Evolutionary conservation across 2,888 invertebrate species (phyloP).

Genomic region (Ochropacha duplaris): DNA sequence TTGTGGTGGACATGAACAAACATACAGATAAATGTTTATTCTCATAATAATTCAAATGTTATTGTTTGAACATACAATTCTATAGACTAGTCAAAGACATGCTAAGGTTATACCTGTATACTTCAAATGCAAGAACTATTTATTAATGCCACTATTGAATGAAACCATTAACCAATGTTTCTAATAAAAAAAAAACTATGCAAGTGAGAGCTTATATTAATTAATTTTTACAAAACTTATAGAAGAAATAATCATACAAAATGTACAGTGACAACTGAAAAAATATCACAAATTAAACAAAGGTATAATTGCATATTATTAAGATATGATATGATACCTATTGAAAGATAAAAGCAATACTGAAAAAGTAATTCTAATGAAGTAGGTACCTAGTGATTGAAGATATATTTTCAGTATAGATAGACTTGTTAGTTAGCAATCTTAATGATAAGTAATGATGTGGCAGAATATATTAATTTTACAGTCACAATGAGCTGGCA

Average conservation of each 20-base stretch:
- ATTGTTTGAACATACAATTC: background rate
- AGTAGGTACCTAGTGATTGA: no score
- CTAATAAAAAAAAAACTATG: no score
- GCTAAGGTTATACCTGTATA: background rate
- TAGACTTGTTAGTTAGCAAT: no score
- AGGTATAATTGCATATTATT: background rate
- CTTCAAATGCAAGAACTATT: background rate
- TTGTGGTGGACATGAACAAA: background rate
- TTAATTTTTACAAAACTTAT: background rate
- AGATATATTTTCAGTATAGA: no score
- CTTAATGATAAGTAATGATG: no score
- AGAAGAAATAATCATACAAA: background rate
- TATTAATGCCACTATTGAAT: background rate
- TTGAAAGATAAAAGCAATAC: background rate
- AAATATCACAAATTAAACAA: background rate
- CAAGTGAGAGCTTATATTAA: background rate
- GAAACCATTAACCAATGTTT: no score
- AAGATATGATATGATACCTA: background rate
- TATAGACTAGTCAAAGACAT: no score
- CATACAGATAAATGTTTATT: background rate
- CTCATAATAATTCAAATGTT: background rate
- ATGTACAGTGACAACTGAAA: background rate
- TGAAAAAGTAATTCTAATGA: no score
- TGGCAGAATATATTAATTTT: no score
- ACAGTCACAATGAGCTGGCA: no score